Conservation (phyloP, 2,888 invertebrate genomes). For the Synanthedon vespiformis region DNA sequence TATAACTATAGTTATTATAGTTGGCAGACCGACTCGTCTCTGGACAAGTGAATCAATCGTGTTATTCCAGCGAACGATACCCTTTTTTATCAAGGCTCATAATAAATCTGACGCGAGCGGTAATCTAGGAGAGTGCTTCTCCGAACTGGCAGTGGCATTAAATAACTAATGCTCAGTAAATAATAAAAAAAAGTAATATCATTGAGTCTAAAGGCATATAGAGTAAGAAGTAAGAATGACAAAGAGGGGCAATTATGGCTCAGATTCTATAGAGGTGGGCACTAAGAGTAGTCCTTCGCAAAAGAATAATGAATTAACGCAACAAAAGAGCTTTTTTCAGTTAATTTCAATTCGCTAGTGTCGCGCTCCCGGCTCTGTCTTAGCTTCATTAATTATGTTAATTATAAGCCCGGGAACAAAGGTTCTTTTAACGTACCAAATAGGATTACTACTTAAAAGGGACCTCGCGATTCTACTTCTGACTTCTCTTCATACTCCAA, state of each 20-base stretch:
- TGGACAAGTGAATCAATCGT: neutral
- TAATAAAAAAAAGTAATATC: too few species aligned
- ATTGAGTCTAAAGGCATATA: too few species aligned
- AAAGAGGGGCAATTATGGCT: too few species aligned
- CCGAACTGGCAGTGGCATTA: conserved; percentile 3
- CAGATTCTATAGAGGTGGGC: neutral
- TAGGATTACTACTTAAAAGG: neutral
- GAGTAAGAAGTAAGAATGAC: too few species aligned
- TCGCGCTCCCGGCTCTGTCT: conserved; percentile 2
- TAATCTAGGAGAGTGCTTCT: conserved; percentile 29
- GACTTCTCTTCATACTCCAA: too few species aligned
- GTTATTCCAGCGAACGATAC: neutral
- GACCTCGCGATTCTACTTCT: neutral
- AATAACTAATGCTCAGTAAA: neutral
- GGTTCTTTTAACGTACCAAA: conserved; percentile 3
- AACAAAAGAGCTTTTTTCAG: neutral
- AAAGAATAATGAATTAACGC: neutral
- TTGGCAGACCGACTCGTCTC: neutral
- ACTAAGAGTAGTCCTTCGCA: neutral
- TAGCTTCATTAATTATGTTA: conserved; percentile 20
- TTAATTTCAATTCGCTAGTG: neutral
- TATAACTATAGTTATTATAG: too few species aligned
- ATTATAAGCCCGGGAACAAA: conserved; percentile 17
- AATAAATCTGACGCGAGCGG: conserved; percentile 30
- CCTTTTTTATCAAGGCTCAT: conserved; percentile 1